A percentile compares a stretch with the other conserved stretches of the same genome.
Conservation (phyloP, 1,140 invertebrate genomes). For the Onthophagus taurus region DNA sequence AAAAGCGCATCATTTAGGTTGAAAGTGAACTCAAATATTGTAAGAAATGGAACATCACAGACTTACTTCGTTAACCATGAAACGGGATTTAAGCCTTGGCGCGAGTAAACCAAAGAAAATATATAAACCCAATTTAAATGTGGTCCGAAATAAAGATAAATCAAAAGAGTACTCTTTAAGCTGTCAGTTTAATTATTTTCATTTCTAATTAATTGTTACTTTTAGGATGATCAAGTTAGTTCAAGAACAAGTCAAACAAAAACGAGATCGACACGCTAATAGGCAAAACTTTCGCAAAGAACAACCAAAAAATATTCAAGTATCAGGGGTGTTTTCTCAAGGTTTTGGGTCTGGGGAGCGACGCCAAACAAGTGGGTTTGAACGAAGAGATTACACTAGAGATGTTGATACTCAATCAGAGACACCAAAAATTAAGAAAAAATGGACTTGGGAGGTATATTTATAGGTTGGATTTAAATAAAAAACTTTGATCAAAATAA, state of each 20-base stretch:
- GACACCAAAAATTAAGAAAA: slow-evolving; percentile 6
- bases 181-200: slow-evolving; percentile 3
- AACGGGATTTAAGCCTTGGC: slow-evolving; percentile 29
- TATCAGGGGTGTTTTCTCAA: slow-evolving; percentile 5
- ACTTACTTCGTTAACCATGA: slow-evolving; percentile 26
- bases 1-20: too few relatives aligned
- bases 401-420: too few relatives aligned
- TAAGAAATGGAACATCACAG: too few relatives aligned
- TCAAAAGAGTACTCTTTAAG: slow-evolving; percentile 28
- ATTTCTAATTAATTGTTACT: neutral
- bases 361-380: too few relatives aligned
- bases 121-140: slow-evolving; percentile 29
- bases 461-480: neutral
- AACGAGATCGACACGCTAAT: neutral
- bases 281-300: neutral
- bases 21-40: too few relatives aligned
- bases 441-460: slow-evolving; percentile 1
- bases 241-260: slow-evolving; percentile 1
- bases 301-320: slow-evolving; percentile 1
- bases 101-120: slow-evolving; percentile 27
- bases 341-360: too few relatives aligned
- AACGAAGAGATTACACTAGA: too few relatives aligned
- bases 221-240: slow-evolving; percentile 1
- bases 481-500: neutral
- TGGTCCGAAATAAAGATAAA: slow-evolving; percentile 26